A percentile compares a stretch with the other conserved stretches of the same genome.
Conservation (phyloP, 2,888 invertebrate species). For the Agelastica alni region DNA sequence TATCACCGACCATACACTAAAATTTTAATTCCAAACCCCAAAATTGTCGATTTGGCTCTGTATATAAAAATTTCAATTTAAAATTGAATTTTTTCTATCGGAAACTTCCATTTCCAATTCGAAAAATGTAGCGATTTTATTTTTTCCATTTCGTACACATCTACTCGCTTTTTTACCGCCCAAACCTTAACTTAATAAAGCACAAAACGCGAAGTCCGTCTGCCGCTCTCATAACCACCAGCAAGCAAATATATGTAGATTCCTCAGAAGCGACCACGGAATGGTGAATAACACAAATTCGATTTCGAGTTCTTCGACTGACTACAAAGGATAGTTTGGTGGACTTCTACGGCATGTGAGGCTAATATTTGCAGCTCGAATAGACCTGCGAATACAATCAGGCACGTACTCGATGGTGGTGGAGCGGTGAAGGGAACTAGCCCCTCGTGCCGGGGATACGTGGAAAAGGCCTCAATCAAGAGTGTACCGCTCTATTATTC, state of each 20-base stretch:
- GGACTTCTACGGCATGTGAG: slow-evolving; percentile 50
- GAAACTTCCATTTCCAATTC: no score
- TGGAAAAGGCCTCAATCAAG: slow-evolving; percentile 16
- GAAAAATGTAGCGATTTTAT: no score
- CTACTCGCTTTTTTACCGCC: slow-evolving; percentile 10
- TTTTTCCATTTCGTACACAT: neutral
- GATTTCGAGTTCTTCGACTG: slow-evolving; percentile 52
- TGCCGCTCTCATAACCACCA: slow-evolving; percentile 37
- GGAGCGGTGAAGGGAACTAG: slow-evolving; percentile 3
- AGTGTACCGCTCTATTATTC: slow-evolving; percentile 13
- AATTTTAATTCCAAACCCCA: no score
- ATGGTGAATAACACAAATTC: slow-evolving; percentile 53
- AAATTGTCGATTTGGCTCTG: no score
- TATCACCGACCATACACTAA: no score
- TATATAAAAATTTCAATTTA: no score
- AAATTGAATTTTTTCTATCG: no score
- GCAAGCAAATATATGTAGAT: slow-evolving; percentile 54
- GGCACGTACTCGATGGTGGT: slow-evolving; percentile 20
- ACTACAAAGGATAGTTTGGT: slow-evolving; percentile 53
- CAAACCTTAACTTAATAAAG: slow-evolving; percentile 43
- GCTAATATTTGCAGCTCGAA: slow-evolving; percentile 46
- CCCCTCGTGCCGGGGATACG: slow-evolving; percentile 12
- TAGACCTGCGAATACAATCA: slow-evolving; percentile 26
- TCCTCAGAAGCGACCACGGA: slow-evolving; percentile 45
- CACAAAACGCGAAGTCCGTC: slow-evolving; percentile 41